phyloP scores from a whole-genome alignment of 2,797 vertebrate species.

The Malurus splendens region DNA sequence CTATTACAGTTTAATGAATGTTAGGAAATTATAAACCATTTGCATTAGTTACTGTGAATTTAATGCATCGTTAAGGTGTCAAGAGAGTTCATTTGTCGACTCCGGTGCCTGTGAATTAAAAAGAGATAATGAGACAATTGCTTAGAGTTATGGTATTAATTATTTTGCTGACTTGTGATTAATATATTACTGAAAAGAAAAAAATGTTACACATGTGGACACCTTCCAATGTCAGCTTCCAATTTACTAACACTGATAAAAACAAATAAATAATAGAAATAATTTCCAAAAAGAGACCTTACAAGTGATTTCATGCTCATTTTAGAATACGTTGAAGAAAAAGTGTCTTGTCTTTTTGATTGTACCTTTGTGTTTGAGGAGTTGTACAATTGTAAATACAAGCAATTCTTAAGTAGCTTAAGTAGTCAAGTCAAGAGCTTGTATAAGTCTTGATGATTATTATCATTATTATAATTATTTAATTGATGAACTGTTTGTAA shows the following conservation, averaged over 20 bases:
- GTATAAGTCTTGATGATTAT: not conserved
- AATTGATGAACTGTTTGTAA: not conserved
- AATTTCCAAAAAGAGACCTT: not conserved
- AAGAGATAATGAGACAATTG: not conserved
- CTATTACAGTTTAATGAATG: not conserved
- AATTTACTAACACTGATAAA: not conserved
- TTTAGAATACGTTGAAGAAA: not conserved
- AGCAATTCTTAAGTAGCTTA: not conserved
- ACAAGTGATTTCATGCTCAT: not conserved
- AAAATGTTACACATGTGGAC: not conserved
- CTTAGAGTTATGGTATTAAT: not conserved
- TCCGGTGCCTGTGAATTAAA: slow-evolving; percentile 4
- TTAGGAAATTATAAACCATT: not conserved
- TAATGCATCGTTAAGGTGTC: not conserved
- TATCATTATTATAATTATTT: not conserved
- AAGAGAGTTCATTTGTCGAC: not conserved
- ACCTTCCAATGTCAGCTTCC: not conserved
- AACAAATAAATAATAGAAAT: not conserved
- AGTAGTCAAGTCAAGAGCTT: not conserved
- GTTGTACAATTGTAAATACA: not conserved
- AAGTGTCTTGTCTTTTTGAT: not conserved
- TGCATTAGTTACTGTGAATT: slow-evolving; percentile 4
- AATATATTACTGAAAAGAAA: not conserved
- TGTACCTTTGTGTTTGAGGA: not conserved
- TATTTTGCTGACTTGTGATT: not conserved